Conservation (phyloP, 2,113 vertebrate genomes). For the Xenopus laevis region DNA sequence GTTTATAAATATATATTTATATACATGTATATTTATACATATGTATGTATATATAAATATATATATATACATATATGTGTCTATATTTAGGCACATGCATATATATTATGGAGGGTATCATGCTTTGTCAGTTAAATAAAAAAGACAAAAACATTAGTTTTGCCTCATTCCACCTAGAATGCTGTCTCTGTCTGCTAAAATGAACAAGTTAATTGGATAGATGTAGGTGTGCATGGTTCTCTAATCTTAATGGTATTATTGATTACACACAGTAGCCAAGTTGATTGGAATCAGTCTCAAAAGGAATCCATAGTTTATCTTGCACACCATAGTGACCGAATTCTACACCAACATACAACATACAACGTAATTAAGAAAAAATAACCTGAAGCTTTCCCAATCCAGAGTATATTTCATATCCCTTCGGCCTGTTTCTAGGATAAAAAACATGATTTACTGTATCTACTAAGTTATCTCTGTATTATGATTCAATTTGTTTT, state of each 20-base stretch:
- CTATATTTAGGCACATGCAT: too few relatives aligned
- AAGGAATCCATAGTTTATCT: constrained; percentile 39
- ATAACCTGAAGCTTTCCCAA: constrained; percentile 9
- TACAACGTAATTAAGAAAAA: constrained; percentile 14
- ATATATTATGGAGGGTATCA: too few relatives aligned
- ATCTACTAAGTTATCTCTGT: too few relatives aligned
- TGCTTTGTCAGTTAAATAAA: too few relatives aligned
- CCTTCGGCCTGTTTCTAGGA: background rate
- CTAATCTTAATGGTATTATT: constrained; percentile 38
- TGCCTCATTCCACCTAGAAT: background rate
- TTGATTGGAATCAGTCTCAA: constrained; percentile 33
- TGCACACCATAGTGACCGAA: constrained; percentile 19
- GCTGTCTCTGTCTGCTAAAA: background rate
- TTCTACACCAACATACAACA: constrained; percentile 14
- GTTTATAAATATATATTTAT: too few relatives aligned
- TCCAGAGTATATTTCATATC: background rate
- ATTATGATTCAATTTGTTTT: background rate
- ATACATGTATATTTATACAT: too few relatives aligned
- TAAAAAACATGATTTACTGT: too few relatives aligned
- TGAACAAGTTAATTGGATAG: constrained; percentile 39
- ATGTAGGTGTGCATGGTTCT: constrained; percentile 14
- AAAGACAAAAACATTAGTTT: constrained; percentile 2
- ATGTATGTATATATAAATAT: too few relatives aligned
- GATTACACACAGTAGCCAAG: constrained; percentile 26
- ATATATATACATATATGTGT: too few relatives aligned